Base-by-base conservation (phyloP, 2,888 invertebrate species). In the Auanema freiburgensis region DNA sequence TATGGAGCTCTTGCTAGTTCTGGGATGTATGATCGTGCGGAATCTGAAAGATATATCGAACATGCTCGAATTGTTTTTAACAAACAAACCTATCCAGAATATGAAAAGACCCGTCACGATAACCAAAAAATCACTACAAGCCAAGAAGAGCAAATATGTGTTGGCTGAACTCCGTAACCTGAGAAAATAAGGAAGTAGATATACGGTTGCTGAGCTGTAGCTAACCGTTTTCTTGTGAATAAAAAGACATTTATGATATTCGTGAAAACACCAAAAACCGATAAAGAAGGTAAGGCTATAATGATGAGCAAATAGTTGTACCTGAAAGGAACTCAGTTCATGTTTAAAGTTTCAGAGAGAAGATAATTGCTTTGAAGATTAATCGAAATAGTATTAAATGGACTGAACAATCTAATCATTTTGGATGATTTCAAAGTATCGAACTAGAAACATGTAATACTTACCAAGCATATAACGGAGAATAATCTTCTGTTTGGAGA, bases 91-190 rank as follows among this genome's bases (percentile, higher is more conserved):
- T 52, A 81, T 77, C 83, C 83, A 83, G 61, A 83, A 83, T 41
- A 83, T 81, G 67, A 84, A 80, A 18, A 83, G 65, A 52, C 83
- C 83, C 25, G 83, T 83, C 23, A 83, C 61, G 49, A 83, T 79
- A 56, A 83, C 83, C 62, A 80, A 69, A 58, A 83, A 81, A 67
- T 83, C 83, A 56, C 76, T 76, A 63, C 75, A 79, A 3, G 80
- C 79, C 16, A 83, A 67, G 42, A 79, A 81, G 10, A 82, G 71
- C 8, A 83, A 73, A 64, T 83, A 83, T 14, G 82, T 79, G 69
- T 83, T 83, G 12, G 81, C 79, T 1, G 79, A 79, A 52, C 66
- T 78, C 62, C 62, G 67, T 10, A 74, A 57, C 41, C 69, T 68
- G 49, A 57, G 62, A 50, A n/a, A 10, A 16, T 33, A 33, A 8